Percentiles rank a stretch among this genome's conserved stretches.
Conservation (phyloP, 2,113 vertebrate genomes). For the Gavialis gangeticus region DNA sequence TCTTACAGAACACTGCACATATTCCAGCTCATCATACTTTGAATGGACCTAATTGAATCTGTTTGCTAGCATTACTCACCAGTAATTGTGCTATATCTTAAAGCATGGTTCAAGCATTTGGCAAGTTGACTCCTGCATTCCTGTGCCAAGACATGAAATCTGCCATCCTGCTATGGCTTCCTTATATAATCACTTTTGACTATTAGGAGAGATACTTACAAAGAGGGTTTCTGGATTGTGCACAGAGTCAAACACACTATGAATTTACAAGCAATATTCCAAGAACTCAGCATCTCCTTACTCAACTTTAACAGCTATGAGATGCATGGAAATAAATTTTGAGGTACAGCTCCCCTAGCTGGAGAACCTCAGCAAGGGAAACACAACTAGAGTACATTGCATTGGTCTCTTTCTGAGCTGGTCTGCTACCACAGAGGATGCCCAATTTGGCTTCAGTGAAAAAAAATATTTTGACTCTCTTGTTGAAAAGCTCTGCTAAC, state of each 20-base stretch:
- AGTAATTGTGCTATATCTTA: rapidly evolving
- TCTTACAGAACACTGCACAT: rapidly evolving
- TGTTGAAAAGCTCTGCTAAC: not conserved
- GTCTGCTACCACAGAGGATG: not conserved
- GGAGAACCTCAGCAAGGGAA: not conserved
- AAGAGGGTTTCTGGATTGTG: rapidly evolving
- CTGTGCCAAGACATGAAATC: not conserved
- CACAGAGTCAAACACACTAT: not conserved
- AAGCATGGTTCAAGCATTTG: not conserved
- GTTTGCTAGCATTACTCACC: not conserved
- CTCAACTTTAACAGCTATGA: not conserved
- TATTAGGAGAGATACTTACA: not conserved
- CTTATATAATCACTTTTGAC: no score
- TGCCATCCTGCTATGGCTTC: not conserved
- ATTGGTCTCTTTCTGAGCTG: not conserved
- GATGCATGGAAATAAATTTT: rapidly evolving
- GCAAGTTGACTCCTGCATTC: not conserved
- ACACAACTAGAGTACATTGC: not conserved
- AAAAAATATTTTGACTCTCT: not conserved
- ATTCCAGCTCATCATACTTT: not conserved
- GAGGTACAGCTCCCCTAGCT: not conserved
- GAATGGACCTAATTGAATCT: not conserved
- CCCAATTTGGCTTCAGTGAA: not conserved
- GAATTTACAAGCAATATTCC: not conserved
- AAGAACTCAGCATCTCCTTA: not conserved